Conservation (phyloP, 2,888 invertebrate genomes). For the Apocheima hispidaria region DNA sequence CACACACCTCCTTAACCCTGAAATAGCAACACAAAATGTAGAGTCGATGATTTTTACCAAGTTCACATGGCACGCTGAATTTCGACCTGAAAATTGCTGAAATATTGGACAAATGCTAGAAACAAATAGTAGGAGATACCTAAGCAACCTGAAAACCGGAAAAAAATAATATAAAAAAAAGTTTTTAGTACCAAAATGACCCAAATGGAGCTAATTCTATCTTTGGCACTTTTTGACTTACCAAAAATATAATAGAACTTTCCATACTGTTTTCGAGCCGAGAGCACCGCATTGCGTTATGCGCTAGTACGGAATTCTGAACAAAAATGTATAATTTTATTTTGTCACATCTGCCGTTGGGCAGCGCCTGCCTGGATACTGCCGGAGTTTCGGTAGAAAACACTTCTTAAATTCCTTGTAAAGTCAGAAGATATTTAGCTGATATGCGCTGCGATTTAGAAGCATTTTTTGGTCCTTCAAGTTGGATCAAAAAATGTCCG, state of each 20-base stretch:
- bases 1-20: too few species aligned
- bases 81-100: too few species aligned
- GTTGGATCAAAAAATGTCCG: too few species aligned
- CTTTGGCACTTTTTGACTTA: neutral
- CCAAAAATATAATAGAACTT: neutral
- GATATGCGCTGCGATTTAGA: neutral
- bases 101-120: too few species aligned
- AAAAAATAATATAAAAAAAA: too few species aligned
- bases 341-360: constrained; percentile 49
- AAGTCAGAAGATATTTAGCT: neutral
- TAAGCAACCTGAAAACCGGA: too few species aligned
- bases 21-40: too few species aligned
- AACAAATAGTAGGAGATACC: too few species aligned
- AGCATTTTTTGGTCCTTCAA: neutral
- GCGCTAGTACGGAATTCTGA: constrained; percentile 37
- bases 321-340: constrained; percentile 53
- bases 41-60: too few species aligned
- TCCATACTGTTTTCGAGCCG: constrained; percentile 15
- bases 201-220: too few species aligned
- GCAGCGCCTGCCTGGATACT: constrained; percentile 10
- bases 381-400: constrained; percentile 11
- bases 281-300: constrained; percentile 47
- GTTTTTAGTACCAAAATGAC: too few species aligned
- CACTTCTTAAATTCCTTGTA: neutral
- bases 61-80: too few species aligned